Evolutionary conservation across 2,797 vertebrate species (phyloP).

Genomic region (Thaleichthys pacificus): DNA sequence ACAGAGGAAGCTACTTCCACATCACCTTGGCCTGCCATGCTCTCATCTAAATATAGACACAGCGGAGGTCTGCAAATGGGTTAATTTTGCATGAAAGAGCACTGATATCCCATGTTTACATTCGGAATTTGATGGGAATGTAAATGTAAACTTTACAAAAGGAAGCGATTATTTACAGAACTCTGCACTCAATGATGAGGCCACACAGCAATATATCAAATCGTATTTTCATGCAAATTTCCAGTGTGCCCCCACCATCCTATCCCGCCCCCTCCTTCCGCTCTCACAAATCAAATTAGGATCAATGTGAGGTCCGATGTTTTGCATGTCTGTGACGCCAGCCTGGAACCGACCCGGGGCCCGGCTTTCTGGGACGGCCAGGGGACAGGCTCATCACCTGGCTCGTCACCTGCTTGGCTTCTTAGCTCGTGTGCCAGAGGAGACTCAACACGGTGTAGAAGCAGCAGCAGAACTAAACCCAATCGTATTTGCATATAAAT

Average conservation of each 20-base stretch:
- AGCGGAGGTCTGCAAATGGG: conserved; percentile 21
- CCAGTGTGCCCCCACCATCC: background rate
- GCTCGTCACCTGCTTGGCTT: conserved; percentile 11
- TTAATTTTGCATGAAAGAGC: background rate
- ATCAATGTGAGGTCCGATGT: background rate
- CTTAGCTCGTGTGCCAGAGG: background rate
- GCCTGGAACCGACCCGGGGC: background rate
- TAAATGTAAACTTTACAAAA: conserved; percentile 31
- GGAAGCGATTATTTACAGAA: conserved; percentile 39
- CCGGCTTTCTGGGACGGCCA: background rate
- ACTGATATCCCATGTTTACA: conserved; percentile 21
- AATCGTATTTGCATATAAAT: background rate
- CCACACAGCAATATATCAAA: conserved; percentile 22
- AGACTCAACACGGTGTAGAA: background rate
- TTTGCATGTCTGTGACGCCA: background rate
- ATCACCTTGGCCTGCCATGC: background rate
- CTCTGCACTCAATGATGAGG: conserved; percentile 24
- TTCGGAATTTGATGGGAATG: conserved; percentile 37
- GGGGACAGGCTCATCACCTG: conserved; percentile 9
- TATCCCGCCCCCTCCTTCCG: too few relatives aligned
- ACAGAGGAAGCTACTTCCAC: conserved; percentile 1
- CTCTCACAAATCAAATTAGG: conserved; percentile 22
- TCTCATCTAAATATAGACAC: background rate
- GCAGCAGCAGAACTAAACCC: background rate
- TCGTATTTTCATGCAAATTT: conserved; percentile 15